phyloP scores from a whole-genome alignment of 2,888 invertebrate genomes.

The Poecilus cupreus region DNA sequence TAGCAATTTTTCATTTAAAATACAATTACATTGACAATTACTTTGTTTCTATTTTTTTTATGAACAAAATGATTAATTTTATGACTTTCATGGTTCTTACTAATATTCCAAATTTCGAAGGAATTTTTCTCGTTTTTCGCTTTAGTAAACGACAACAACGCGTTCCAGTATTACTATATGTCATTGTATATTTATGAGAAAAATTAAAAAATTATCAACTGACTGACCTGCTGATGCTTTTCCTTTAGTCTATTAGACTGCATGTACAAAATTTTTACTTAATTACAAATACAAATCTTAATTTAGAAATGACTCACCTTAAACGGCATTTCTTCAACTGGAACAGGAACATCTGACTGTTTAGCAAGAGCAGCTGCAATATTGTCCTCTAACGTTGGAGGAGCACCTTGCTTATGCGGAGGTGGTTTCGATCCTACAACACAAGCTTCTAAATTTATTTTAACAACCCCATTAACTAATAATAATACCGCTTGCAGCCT shows the following conservation, averaged over 20 bases:
- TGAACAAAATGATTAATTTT: too few species aligned
- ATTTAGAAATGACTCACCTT: conserved; percentile 72
- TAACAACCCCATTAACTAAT: conserved; percentile 62
- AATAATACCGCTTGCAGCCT: conserved; percentile 58
- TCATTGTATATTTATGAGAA: conserved; percentile 18
- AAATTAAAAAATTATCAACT: not conserved
- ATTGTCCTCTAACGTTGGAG: conserved; percentile 71
- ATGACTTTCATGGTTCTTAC: too few species aligned
- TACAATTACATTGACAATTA: too few species aligned
- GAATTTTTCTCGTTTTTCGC: too few species aligned
- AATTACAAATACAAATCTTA: conserved; percentile 5
- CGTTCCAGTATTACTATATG: too few species aligned
- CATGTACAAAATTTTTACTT: conserved; percentile 60
- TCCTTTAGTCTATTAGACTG: conserved; percentile 67
- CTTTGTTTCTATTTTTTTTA: too few species aligned
- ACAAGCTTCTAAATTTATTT: not conserved
- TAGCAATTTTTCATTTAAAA: too few species aligned
- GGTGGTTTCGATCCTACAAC: conserved; percentile 24
- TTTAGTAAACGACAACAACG: too few species aligned
- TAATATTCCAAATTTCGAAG: too few species aligned
- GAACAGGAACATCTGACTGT: conserved; percentile 71
- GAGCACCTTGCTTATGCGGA: conserved; percentile 64
- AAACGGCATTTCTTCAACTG: conserved; percentile 77
- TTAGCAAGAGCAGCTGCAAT: conserved; percentile 74
- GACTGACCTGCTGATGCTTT: conserved; percentile 67